Evolutionary conservation across 37 sponge, comb jelly and placozoan species (phyloP), one percentile per base, ranked within the genome.

Genomic region (Mnemiopsis leidyi): DNA sequence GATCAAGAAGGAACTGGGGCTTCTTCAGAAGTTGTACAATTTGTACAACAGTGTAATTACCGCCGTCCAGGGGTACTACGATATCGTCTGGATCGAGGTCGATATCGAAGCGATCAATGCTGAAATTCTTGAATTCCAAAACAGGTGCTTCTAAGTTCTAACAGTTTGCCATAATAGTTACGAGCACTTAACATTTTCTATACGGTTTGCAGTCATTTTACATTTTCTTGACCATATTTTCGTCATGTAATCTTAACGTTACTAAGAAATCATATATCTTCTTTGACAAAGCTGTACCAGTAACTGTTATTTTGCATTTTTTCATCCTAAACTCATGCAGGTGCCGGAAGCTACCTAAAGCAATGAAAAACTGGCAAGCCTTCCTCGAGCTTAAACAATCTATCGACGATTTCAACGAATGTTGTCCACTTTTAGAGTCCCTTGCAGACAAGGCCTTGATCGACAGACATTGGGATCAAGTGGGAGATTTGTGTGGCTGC

Each of bases 401-500:
- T 94, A 95, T 98, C 92, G 99, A 98, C 73, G 96, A 98, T 92
- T 97, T 98, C 93, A 97, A 97, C 82, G 99, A 97, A 76, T 95
- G 95, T 28, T 98, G 99, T 90, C 99, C 99, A 0, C 94, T 98
- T 38, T 94, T 98, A 76, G 99, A 98, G 93, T 83, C 95, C 38
- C 95, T 98, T 96, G 94, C 99, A 67, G 95, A 98, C 94, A 95
- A 95, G 34, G 96, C 99, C 68, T 96, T 98, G 97, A 97, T 97
- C 73, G 96, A 95, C 29, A 92, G 99, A 0, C 99, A 98, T 83
- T 98, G 99, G 99, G 94, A 96, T 21, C 93, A 97, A 48, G 93
- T 98, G 0, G 93, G 94, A 0, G 68, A 68, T 0, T 83, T 97
- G 23, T 97, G 97, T 21, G 93, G 93, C 71, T 96, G 96, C 92